phyloP scores from a whole-genome alignment of 1,140 invertebrate genomes.

The Formica selysi region DNA sequence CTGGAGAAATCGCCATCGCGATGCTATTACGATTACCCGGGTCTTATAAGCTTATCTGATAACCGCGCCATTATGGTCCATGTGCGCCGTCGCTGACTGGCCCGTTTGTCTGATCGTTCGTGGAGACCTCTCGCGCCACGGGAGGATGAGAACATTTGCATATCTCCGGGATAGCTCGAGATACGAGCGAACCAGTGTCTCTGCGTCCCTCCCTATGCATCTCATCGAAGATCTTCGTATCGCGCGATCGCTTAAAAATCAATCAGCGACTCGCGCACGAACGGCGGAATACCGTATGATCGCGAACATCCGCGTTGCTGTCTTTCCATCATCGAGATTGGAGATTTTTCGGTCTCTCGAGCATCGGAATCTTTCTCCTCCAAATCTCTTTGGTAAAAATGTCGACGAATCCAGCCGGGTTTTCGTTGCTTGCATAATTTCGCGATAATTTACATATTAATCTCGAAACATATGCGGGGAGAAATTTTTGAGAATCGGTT shows the following conservation, averaged over 20 bases:
- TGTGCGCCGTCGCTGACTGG: conserved; percentile 78
- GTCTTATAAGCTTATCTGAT: conserved; percentile 85
- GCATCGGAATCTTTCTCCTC: not conserved
- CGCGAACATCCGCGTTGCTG: not conserved
- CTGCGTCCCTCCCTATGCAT: conserved; percentile 24
- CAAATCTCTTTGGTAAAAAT: conserved; percentile 38
- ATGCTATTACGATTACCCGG: conserved; percentile 86
- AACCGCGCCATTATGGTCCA: conserved; percentile 83
- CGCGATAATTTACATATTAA: conserved; percentile 41
- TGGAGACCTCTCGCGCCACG: conserved; percentile 49
- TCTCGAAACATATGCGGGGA: not conserved
- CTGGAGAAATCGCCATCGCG: conserved; percentile 78
- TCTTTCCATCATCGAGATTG: not conserved
- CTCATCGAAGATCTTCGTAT: conserved; percentile 59
- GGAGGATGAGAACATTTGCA: conserved; percentile 69
- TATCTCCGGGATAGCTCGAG: conserved; percentile 67
- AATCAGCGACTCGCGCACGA: conserved; percentile 48
- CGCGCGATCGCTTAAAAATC: conserved; percentile 68
- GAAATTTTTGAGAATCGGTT: conserved; percentile 28
- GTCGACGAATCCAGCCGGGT: not conserved
- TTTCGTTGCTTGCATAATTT: conserved; percentile 44
- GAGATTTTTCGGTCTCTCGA: not conserved
- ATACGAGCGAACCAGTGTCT: conserved; percentile 74
- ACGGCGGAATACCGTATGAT: not conserved
- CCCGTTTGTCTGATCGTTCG: conserved; percentile 71